phyloP scores from a whole-genome alignment of 2,888 invertebrate genomes.

The Acanthoscelides obtectus region DNA sequence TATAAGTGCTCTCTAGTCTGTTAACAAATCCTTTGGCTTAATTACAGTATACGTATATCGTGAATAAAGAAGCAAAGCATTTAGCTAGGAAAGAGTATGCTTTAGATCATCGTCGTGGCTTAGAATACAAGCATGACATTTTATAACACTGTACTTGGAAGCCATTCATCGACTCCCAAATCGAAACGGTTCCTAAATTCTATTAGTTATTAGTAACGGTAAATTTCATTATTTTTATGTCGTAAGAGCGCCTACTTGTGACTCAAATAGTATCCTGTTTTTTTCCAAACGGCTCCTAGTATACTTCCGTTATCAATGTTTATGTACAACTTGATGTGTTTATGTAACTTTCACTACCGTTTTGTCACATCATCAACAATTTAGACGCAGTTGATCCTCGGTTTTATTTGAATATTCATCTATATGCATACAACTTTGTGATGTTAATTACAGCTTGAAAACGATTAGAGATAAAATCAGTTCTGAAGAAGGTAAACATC shows the following conservation, averaged over 20 bases:
- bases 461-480: conserved; percentile 3
- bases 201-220: not conserved
- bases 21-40: too few species aligned
- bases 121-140: too few species aligned
- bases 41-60: too few species aligned
- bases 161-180: too few species aligned
- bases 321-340: not conserved
- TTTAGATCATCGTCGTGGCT: too few species aligned
- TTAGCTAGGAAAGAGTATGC: too few species aligned
- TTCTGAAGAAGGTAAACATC: not conserved
- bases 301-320: not conserved
- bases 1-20: too few species aligned
- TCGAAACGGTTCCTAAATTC: too few species aligned
- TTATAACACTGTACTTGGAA: too few species aligned
- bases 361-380: not conserved
- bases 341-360: not conserved
- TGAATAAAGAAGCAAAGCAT: too few species aligned
- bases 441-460: not conserved
- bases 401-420: conserved; percentile 16
- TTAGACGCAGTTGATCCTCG: conserved; percentile 7
- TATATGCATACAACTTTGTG: conserved; percentile 1
- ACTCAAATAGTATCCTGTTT: not conserved
- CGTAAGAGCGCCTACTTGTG: not conserved
- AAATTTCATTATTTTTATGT: not conserved
- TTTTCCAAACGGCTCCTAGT: not conserved